phyloP scores from a whole-genome alignment of 2,113 vertebrate species.

The Zeus faber region DNA sequence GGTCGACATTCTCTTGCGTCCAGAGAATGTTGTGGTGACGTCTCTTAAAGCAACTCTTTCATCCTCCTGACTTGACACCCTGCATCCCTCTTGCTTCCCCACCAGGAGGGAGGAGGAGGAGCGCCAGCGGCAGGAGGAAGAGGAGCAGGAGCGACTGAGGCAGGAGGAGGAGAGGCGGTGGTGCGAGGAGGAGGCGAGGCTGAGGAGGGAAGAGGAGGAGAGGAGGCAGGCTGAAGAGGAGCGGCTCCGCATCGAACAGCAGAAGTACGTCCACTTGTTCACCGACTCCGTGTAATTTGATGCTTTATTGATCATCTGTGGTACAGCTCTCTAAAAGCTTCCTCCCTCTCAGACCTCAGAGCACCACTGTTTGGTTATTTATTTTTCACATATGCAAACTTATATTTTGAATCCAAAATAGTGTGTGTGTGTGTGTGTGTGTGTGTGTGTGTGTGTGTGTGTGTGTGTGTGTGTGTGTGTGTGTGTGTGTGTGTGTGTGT shows the following conservation, averaged over 20 bases:
- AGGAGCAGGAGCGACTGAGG: conserved; percentile 84
- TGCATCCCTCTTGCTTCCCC: not conserved
- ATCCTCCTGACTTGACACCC: not conserved
- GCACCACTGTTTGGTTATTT: no score
- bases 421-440: no score
- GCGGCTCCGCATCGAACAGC: conserved; percentile 89
- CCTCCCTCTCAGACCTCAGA: no score
- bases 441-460: no score
- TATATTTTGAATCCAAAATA: no score
- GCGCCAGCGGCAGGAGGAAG: conserved; percentile 83
- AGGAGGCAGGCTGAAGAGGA: conserved; percentile 88
- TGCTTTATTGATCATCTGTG: conserved; percentile 2
- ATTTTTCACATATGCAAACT: no score
- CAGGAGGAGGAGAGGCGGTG: conserved; percentile 87
- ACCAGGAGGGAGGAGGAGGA: conserved; percentile 92
- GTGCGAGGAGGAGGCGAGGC: conserved; percentile 85
- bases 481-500: not conserved
- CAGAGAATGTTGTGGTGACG: not conserved
- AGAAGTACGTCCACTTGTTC: conserved; percentile 82
- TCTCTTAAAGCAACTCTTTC: not conserved
- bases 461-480: not conserved
- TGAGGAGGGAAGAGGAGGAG: conserved; percentile 88
- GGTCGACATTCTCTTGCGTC: no score
- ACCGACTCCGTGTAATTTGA: not conserved
- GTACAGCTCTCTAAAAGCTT: no score